Base-by-base conservation (phyloP, 2,888 invertebrate genomes). In the Pristionchus exspectatus region DNA sequence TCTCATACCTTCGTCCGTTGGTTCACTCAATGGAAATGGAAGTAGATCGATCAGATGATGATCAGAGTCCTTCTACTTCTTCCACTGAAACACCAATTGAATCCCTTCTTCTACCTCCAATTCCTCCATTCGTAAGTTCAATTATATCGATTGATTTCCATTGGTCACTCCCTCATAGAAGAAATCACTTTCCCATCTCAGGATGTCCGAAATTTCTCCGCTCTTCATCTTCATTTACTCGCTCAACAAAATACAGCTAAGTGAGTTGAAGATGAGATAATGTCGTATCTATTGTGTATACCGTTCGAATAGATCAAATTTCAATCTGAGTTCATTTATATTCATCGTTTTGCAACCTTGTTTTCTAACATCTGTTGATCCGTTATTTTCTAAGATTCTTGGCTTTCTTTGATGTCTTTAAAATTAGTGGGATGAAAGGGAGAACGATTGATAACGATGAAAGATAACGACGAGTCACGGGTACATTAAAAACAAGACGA, bases 191-290 rank as follows among this genome's bases (percentile, higher is more conserved):
- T 21, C 12, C n/a, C 54, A 21, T 81, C 81, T 81, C 74, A 81
- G 81, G 81, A 81, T 18, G 18, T 81, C 4, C 81, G 50, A 3
- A 50, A 50, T 27, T 54, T 81, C 50, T 50, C 81, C 27, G 50
- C 81, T 81, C 81, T 50, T n/a, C 81, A 81, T 81, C 81, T 81
- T 9, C 81, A 81, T n/a, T 50, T 81, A 54, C 50, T 81, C 54
- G 24, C 81, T 12, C 81, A 81, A 54, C 50, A 50, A 27, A 81
- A 81, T 18, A 27, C 81, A 81, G 44, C 81, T 7, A 81, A 81
- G 81, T 81, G 16, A 81, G 81, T 81, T 5, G 59, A 33, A 72
- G n/a, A 24, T 66, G 27, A 72, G 69, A 63, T n/a, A 1, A 27
- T 72, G 18, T 9, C 5, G 69, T 27, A 33, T 27, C 27, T 12